phyloP scores from a whole-genome alignment of 1,140 invertebrate genomes.

The Lordiphosa stackelbergi region DNA sequence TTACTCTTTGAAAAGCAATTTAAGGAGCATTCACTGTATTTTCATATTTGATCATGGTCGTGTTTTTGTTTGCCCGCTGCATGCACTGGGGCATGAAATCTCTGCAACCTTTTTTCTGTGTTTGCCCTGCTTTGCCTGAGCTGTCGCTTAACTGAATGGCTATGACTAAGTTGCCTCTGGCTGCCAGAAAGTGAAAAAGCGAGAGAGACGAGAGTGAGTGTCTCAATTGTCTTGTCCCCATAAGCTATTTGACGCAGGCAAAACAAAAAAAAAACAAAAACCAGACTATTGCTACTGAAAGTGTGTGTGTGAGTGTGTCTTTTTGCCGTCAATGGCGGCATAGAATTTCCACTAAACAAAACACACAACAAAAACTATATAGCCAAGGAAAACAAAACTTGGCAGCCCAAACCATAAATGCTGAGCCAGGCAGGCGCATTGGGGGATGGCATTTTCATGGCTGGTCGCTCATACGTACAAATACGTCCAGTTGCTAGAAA shows the following conservation, averaged over 20 bases:
- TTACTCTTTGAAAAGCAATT: not conserved
- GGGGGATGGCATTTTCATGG: slow-evolving; percentile 36
- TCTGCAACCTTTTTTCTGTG: slow-evolving; percentile 50
- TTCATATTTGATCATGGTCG: slow-evolving; percentile 4
- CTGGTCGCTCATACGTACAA: slow-evolving; percentile 25
- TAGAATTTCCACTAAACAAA: slow-evolving; percentile 60
- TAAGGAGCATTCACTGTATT: slow-evolving; percentile 4
- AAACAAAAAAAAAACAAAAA: slow-evolving; percentile 30
- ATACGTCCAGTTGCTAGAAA: slow-evolving; percentile 32
- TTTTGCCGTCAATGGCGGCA: slow-evolving; percentile 57
- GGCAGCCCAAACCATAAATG: slow-evolving; percentile 62
- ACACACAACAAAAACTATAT: slow-evolving; percentile 39
- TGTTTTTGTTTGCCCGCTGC: slow-evolving; percentile 41
- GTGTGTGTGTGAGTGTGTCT: slow-evolving; percentile 6
- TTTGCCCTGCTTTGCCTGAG: slow-evolving; percentile 21
- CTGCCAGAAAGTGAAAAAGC: slow-evolving; percentile 3
- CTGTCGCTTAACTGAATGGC: slow-evolving; percentile 37
- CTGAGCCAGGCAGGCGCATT: slow-evolving; percentile 27
- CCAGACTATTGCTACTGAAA: slow-evolving; percentile 20
- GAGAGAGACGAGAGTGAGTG: slow-evolving; percentile 13
- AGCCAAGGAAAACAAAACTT: slow-evolving; percentile 53
- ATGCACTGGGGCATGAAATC: slow-evolving; percentile 65
- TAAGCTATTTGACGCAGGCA: slow-evolving; percentile 55
- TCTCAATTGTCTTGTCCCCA: slow-evolving; percentile 56
- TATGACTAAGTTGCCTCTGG: slow-evolving; percentile 29